These are phyloP conservation scores for Eulemur albifrons DNA, from an alignment of 2,797 vertebrate species.

Conservation along the genomic window DNA sequence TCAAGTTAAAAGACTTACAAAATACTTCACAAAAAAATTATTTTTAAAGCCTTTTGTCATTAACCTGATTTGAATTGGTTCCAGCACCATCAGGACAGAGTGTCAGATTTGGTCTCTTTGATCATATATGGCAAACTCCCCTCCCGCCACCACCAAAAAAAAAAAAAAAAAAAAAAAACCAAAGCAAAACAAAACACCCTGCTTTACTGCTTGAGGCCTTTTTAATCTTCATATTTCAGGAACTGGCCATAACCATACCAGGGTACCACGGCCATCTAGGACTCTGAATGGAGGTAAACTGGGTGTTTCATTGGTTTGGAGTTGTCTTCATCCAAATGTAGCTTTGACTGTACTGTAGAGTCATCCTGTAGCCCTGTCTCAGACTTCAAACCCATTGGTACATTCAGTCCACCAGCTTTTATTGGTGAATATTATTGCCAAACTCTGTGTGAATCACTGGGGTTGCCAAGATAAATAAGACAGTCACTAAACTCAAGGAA, in stretches of 20 bases:
- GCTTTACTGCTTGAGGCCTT: background rate
- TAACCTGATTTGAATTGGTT: slow-evolving; percentile 12
- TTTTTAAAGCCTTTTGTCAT: background rate
- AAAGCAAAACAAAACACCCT: background rate
- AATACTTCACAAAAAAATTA: background rate
- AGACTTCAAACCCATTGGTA: background rate
- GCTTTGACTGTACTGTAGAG: background rate
- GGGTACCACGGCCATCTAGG: rapidly evolving
- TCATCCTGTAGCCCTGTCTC: background rate
- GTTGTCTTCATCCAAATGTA: background rate
- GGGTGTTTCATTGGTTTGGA: background rate
- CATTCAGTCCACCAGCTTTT: background rate
- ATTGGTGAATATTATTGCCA: background rate
- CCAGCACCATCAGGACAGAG: slow-evolving; percentile 15
- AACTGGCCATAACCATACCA: background rate
- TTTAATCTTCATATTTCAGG: background rate
- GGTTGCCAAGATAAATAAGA: background rate
- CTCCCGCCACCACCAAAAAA: too few species aligned
- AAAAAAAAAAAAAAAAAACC: too few species aligned
- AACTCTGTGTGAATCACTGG: background rate
- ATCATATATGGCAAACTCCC: background rate
- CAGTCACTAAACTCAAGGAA: background rate
- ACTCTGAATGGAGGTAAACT: background rate
- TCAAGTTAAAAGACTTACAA: slow-evolving; percentile 23
- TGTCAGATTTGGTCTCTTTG: slow-evolving; percentile 17